These are phyloP conservation scores for Sylvilagus bachmani DNA, from an alignment of 2,113 vertebrate genomes.

Conservation along the genomic window DNA sequence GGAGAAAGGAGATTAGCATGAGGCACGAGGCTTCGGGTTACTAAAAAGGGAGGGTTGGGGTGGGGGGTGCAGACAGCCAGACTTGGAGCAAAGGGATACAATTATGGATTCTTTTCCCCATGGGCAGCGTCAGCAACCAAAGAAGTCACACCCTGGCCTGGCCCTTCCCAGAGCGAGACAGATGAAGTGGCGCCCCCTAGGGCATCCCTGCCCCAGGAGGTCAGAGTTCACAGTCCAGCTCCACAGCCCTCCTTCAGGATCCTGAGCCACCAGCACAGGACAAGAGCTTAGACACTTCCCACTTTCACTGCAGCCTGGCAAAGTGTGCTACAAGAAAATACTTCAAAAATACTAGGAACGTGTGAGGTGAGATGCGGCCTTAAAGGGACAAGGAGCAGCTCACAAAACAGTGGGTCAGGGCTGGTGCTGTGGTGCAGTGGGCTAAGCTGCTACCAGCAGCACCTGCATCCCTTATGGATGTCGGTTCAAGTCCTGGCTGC, in stretches of 20 bases:
- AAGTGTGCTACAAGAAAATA: background rate
- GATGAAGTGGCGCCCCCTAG: rapidly evolving
- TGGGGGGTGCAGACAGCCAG: background rate
- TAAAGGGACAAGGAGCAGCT: background rate
- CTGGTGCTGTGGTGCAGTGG: too few relatives aligned
- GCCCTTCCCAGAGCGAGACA: background rate
- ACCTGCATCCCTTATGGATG: too few relatives aligned
- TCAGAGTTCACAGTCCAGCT: rapidly evolving
- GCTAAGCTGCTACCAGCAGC: too few relatives aligned
- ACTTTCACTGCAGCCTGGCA: background rate
- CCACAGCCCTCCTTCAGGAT: background rate
- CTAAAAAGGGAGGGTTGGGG: background rate
- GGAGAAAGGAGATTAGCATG: background rate
- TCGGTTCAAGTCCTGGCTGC: too few relatives aligned
- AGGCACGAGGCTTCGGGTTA: background rate
- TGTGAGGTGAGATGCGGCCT: background rate
- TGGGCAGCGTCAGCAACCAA: background rate
- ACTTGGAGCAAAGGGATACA: background rate
- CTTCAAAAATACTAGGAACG: background rate
- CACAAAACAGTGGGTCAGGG: too few relatives aligned
- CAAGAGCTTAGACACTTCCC: background rate
- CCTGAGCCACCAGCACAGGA: background rate
- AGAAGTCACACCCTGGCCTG: background rate
- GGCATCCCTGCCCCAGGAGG: background rate
- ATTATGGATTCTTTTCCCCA: background rate